phyloP scores from a whole-genome alignment of 2,888 invertebrate species.

The Stenotaenia linearis region DNA sequence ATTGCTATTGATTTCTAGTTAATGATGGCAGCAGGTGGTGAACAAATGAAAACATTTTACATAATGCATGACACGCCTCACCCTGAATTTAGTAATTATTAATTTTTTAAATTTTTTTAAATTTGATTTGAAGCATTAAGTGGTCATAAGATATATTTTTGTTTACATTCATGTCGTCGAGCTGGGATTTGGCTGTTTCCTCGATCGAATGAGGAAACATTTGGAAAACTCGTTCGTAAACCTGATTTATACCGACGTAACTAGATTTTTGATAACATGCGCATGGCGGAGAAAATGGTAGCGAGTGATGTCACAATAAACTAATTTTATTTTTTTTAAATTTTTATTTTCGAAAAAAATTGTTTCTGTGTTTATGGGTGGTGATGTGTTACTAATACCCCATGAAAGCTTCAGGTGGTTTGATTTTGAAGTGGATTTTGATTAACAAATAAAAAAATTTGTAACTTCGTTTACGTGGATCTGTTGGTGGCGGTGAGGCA shows the following conservation, averaged over 20 bases:
- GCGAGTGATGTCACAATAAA: neutral
- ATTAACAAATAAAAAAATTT: too few species aligned
- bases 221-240: too few species aligned
- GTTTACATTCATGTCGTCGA: neutral
- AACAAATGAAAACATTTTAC: slow-evolving; percentile 3
- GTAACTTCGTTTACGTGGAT: neutral
- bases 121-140: neutral
- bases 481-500: neutral
- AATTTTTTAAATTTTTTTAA: neutral
- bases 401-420: neutral
- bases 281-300: too few species aligned
- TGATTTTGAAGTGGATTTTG: neutral
- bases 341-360: neutral
- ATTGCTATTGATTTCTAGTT: neutral
- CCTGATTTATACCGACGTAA: too few species aligned
- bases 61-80: slow-evolving; percentile 2
- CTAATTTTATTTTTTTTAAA: neutral
- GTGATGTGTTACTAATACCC: neutral
- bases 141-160: neutral
- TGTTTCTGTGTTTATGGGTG: neutral
- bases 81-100: neutral
- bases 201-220: too few species aligned
- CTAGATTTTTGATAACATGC: too few species aligned
- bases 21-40: neutral
- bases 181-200: neutral